phyloP scores from a whole-genome alignment of 2,797 vertebrate genomes.

The Taeniopygia guttata region DNA sequence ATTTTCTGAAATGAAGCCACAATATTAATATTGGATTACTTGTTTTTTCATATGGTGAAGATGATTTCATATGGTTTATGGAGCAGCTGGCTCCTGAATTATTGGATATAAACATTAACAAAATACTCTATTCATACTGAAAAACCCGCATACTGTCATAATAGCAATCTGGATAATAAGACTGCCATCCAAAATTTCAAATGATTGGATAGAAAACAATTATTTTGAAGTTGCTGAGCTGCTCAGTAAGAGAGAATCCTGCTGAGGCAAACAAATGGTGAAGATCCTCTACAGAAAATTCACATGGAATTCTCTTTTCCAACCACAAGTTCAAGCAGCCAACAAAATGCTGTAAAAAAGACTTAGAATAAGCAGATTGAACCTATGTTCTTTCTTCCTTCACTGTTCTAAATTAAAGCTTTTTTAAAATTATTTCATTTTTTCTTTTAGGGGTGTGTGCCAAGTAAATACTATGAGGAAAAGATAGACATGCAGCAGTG shows the following conservation, averaged over 20 bases:
- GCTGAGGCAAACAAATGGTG: not conserved
- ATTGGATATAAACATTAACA: not conserved
- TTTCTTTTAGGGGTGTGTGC: not conserved
- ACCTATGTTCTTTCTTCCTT: not conserved
- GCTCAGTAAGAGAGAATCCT: not conserved
- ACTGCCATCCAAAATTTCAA: constrained; percentile 2
- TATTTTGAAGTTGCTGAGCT: constrained; percentile 28
- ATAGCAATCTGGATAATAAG: not conserved
- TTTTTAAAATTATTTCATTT: not conserved
- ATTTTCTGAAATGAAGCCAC: not conserved
- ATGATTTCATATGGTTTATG: constrained; percentile 37
- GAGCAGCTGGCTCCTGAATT: constrained; percentile 23
- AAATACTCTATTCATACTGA: constrained; percentile 6
- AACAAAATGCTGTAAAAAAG: not conserved
- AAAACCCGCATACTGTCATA: not conserved
- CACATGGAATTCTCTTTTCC: not conserved
- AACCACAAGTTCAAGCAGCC: not conserved
- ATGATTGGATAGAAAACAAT: constrained; percentile 15
- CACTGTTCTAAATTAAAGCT: not conserved
- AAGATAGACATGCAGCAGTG: not conserved
- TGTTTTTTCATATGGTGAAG: constrained; percentile 6
- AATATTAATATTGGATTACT: not conserved
- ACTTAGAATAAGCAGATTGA: not conserved
- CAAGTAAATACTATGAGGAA: not conserved
- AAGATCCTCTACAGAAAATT: not conserved